Evolutionary conservation across 2,113 vertebrate species (phyloP).

Genomic region (Halcyon malimbica): DNA sequence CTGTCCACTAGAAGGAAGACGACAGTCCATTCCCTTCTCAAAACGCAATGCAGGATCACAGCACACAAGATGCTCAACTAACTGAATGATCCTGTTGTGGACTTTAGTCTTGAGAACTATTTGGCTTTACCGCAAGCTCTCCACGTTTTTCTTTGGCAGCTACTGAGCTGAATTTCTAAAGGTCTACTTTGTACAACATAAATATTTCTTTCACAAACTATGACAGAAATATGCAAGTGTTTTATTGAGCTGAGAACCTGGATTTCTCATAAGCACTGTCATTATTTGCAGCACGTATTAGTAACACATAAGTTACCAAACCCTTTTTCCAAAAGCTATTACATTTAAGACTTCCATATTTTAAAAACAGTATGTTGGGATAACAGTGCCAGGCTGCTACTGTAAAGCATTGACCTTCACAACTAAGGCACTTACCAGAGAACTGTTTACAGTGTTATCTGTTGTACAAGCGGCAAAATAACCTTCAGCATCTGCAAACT

Average conservation of each 20-base stretch:
- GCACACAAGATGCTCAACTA: not conserved
- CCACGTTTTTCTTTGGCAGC: not conserved
- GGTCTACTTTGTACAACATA: not conserved
- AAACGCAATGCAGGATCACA: not conserved
- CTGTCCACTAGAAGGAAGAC: not conserved
- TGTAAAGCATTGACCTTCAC: not conserved
- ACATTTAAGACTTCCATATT: not conserved
- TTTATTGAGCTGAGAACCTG: not conserved
- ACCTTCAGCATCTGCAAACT: slow-evolving; percentile 93
- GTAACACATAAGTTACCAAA: not conserved
- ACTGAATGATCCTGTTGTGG: not conserved
- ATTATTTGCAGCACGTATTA: not conserved
- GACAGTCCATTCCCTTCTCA: not conserved
- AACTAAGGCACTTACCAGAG: slow-evolving; percentile 83
- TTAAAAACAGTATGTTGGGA: not conserved
- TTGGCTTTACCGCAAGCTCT: not conserved
- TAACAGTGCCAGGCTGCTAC: not conserved
- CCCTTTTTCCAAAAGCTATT: not conserved
- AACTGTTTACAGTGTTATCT: slow-evolving; percentile 84
- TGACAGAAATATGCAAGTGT: not conserved
- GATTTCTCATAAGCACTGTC: not conserved
- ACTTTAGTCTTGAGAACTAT: not conserved
- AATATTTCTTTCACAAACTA: not conserved
- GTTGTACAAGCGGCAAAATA: slow-evolving; percentile 88
- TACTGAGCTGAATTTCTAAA: not conserved